A percentile compares a stretch with the other conserved stretches of the same genome.
Evolutionary conservation across 2,113 vertebrate species (phyloP).

Genomic region (Actinemys pallida): DNA sequence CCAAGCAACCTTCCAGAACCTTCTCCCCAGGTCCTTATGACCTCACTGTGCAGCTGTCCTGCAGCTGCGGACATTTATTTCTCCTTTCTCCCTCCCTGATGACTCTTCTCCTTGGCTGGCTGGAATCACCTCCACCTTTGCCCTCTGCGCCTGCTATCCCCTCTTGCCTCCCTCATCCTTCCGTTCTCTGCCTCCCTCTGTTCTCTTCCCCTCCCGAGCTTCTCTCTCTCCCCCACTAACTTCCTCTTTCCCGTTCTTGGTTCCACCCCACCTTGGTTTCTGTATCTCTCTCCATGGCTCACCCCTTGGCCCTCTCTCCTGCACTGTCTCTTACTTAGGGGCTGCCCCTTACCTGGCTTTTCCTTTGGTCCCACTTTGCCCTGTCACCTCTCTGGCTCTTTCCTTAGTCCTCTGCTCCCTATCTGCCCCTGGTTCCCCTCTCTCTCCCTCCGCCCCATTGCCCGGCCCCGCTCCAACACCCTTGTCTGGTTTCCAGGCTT

Average conservation of each 20-base stretch:
- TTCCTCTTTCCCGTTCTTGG: background rate
- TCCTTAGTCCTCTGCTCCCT: background rate
- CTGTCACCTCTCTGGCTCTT: background rate
- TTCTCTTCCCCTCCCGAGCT: background rate
- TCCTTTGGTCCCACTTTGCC: background rate
- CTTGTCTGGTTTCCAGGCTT: background rate
- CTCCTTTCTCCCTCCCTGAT: background rate
- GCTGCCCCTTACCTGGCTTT: background rate
- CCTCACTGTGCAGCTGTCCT: background rate
- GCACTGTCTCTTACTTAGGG: background rate
- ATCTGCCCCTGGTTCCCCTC: background rate
- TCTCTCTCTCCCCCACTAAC: background rate
- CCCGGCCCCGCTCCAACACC: too few species aligned
- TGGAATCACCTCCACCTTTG: background rate
- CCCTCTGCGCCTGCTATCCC: background rate
- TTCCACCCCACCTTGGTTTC: background rate
- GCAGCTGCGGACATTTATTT: background rate
- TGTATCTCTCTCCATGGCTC: background rate
- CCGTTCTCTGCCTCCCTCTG: background rate
- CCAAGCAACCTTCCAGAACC: background rate
- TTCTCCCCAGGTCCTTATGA: background rate
- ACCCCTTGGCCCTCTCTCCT: background rate
- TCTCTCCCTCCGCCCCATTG: background rate
- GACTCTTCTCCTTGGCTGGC: background rate
- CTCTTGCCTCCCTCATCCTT: background rate